These are phyloP conservation scores for Goniozus legneri DNA, from an alignment of 1,140 invertebrate genomes.

Conservation along the genomic window DNA sequence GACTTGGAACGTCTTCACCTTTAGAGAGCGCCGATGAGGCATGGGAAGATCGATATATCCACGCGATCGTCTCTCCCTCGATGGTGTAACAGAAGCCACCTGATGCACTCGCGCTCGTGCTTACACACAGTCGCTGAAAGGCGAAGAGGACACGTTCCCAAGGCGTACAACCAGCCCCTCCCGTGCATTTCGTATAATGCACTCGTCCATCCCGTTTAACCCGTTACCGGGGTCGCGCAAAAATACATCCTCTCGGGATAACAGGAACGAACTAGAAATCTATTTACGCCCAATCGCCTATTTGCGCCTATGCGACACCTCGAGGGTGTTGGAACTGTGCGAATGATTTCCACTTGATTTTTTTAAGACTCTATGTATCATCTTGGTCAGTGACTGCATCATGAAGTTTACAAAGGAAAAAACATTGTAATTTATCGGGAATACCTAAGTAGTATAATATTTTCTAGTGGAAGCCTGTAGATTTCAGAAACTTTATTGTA, in stretches of 20 bases:
- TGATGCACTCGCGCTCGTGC: constrained; percentile 19
- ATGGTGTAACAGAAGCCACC: constrained; percentile 21
- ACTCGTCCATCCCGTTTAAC: constrained; percentile 39
- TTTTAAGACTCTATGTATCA: no score
- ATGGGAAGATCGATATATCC: constrained; percentile 1
- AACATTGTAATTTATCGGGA: no score
- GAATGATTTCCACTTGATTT: no score
- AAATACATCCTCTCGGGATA: constrained; percentile 21
- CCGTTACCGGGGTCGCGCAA: constrained; percentile 35
- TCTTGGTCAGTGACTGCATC: no score
- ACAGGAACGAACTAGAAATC: constrained; percentile 5
- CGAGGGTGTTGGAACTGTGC: no score
- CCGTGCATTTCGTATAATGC: constrained; percentile 25
- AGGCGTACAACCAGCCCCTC: constrained; percentile 20
- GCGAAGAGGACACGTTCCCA: constrained; percentile 36
- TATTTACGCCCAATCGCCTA: no score
- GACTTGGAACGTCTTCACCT: not conserved
- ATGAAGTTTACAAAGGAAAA: no score
- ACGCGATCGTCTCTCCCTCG: not conserved
- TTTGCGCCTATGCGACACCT: no score
- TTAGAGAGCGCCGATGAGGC: constrained; percentile 11
- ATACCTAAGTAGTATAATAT: no score
- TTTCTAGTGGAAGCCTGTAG: no score
- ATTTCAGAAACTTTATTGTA: no score
- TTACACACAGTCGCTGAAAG: constrained; percentile 15